Percentiles rank a stretch among this genome's conserved stretches.
phyloP scores from a whole-genome alignment of 2,888 invertebrate species.

The Eilema depressum region DNA sequence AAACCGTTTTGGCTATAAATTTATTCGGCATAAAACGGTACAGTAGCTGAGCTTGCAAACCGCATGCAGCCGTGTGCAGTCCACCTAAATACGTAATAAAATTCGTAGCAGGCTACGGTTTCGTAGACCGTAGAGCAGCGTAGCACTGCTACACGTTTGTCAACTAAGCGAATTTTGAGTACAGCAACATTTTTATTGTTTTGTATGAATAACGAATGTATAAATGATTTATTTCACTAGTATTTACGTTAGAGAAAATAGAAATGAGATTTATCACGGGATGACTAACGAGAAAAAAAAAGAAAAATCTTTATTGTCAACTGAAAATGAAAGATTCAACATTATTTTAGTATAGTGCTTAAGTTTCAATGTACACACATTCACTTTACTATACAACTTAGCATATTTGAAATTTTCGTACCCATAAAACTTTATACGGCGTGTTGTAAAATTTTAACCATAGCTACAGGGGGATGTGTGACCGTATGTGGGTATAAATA shows the following conservation, averaged over 20 bases:
- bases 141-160: slow-evolving; percentile 41
- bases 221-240: no score
- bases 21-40: slow-evolving; percentile 46
- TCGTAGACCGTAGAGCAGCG: slow-evolving; percentile 14
- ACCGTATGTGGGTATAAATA: slow-evolving; percentile 4
- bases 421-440: slow-evolving; percentile 25
- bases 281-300: no score
- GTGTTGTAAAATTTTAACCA: slow-evolving; percentile 16
- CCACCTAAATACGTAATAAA: slow-evolving; percentile 54
- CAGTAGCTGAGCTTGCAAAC: slow-evolving; percentile 54
- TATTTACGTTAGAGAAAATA: no score
- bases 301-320: no score
- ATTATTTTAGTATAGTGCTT: no score
- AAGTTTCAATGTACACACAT: not conserved
- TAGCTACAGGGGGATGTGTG: not conserved
- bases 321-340: no score
- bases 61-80: slow-evolving; percentile 52
- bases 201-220: slow-evolving; percentile 15
- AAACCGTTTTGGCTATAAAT: slow-evolving; percentile 45
- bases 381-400: slow-evolving; percentile 10
- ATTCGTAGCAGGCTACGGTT: slow-evolving; percentile 34
- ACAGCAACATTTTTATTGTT: slow-evolving; percentile 43
- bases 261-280: no score
- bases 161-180: slow-evolving; percentile 43
- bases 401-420: slow-evolving; percentile 21